Evolutionary conservation across 1,140 invertebrate species (phyloP), one percentile per base, ranked within the genome.

Genomic region (Bombus polaris): DNA sequence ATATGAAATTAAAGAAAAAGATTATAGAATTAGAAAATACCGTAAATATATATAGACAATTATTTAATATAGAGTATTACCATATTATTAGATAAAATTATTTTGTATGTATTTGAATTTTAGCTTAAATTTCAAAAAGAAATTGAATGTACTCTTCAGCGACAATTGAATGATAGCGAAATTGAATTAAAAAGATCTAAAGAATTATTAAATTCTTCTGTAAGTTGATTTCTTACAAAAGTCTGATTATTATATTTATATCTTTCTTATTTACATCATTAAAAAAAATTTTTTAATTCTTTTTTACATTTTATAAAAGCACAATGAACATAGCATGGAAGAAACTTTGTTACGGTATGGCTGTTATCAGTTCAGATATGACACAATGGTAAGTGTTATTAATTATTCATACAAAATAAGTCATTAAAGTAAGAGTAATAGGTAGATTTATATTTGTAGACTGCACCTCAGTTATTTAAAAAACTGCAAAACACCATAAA

Each of bases 11-110:
- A 6, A 92, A 90, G 44, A 93, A 88, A 88, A 92, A 90, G 79
- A 91, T 93, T 78, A 90, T 92, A 72, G 89, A 93, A 71, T 78
- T 93, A 47, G 91, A 94, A 90, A 93, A 91, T 90, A 88, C 44
- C 28, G 94, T 94, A 90, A 93, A 83, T 81, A 85, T 87, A 72
- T 28, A 59, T 65, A 15, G 12, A 18, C 15, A 72, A 44, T n/a
- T 62, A 72, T 65, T n/a, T n/a, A 76, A 13, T 57, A 66, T 57
- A n/a, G 42, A 15, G 73, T 66, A 28, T 59, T 18, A 74, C 15
- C 66, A 74, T 57, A 28, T 73, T 75, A 75, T 62, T 32, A 62
- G n/a, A 25, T 37, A n/a, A 42, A 32, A n/a, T 76, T 44, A 42
- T 28, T 22, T 62, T 59, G 13, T 35, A n/a, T 53, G 78, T 72